Evolutionary conservation across 1,140 invertebrate species (phyloP).

Genomic region (Drosophila sulfurigaster): DNA sequence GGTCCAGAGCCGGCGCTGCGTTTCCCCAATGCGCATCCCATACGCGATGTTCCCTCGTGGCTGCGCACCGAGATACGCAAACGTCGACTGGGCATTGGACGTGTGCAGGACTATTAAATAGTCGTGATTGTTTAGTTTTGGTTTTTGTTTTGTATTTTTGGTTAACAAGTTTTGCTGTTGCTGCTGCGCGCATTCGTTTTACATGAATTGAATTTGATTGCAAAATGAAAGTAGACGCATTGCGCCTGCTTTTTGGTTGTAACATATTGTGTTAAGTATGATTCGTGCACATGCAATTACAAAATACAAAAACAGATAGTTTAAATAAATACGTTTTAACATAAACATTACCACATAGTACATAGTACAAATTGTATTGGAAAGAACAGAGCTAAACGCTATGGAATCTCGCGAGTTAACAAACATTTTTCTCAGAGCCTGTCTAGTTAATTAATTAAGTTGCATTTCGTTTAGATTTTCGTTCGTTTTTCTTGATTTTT

Average conservation of each 20-base stretch:
- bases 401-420: conserved; percentile 30
- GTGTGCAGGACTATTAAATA: conserved; percentile 88
- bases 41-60: conserved; percentile 91
- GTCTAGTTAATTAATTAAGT: conserved; percentile 34
- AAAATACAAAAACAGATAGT: conserved; percentile 21
- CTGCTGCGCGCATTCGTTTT: conserved; percentile 13
- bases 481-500: conserved; percentile 6
- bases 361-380: too few relatives aligned
- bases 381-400: conserved; percentile 16
- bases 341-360: conserved; percentile 13
- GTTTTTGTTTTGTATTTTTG: conserved; percentile 27
- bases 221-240: conserved; percentile 37
- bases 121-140: conserved; percentile 30
- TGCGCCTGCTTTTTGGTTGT: background rate
- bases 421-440: conserved; percentile 13
- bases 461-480: too few relatives aligned
- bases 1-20: conserved; percentile 87
- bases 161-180: conserved; percentile 40
- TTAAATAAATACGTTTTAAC: conserved; percentile 45
- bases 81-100: conserved; percentile 88
- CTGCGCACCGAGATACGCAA: conserved; percentile 89
- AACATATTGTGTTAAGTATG: conserved; percentile 8
- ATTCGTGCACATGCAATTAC: conserved; percentile 30
- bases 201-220: conserved; percentile 35
- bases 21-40: conserved; percentile 91